Evolutionary conservation across 2,113 vertebrate species (phyloP), one percentile per base, ranked within the genome.

Genomic region (Callospermophilus lateralis): DNA sequence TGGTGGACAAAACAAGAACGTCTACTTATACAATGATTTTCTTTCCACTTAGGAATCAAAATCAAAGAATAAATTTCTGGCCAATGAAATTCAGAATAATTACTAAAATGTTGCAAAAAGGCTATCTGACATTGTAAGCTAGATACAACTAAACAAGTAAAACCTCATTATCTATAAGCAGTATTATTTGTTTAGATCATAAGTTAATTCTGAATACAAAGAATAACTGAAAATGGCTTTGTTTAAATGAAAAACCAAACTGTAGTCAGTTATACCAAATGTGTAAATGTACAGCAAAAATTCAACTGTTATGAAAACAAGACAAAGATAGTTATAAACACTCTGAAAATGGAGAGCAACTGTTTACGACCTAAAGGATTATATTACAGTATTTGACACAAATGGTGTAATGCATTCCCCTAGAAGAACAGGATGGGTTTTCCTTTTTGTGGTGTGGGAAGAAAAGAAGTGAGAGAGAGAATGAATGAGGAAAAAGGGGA

Each of bases 31-130:
- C 2, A 42, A 73, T 67, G 42, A 48, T 61, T 83, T 91, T 90
- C 45, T 90, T 81, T 89, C 15, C 34, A 65, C 51, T 88, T 91
- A 48, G 42, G 20, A 90, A 89, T 48, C 34, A 89, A 63, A 89
- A 89, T 30, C 26, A 89, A 91, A 91, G 3, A 93, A 67, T 39
- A 93, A 51, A 84, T 72, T 81, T 94, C 13, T 22, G 83, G 74
- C 80, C 37, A 77, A 77, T 37, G 88, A 95, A 89, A 93, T 83
- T 39, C n/a, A 63, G 22, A 37, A 39, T 85, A 85, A 89, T 79
- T 74, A 65, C 20, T 61, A 12, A 88, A 89, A 89, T 17, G 68
- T 0, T 76, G 10, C 26, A 84, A 1, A 9, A 24, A 84, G 8
- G 6, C 42, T 74, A 32, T 48, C 48, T 81, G 74, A 11, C 5